Base-by-base conservation (phyloP, 2,113 vertebrate species). In the Protobothrops flavoviridis region DNA sequence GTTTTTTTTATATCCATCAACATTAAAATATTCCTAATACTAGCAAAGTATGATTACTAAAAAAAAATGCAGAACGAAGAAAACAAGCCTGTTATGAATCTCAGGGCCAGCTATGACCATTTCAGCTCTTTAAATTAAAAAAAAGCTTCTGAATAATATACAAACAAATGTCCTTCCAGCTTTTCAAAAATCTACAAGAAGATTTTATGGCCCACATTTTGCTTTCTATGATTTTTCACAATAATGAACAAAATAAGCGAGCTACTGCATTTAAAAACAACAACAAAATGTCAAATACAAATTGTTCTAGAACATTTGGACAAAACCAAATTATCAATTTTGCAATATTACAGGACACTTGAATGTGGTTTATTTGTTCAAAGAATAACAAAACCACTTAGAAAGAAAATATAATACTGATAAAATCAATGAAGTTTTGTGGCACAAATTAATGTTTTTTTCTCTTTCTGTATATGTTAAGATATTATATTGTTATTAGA, bases 391-490 rank as follows among this genome's bases (percentile, higher is more conserved):
- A 89, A 89, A 94, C 12, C n/a, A 91, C 91, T 55, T 91, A 91
- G 85, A 20, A 93, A 93, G 93, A 93, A 24, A 95, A 85, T 0
- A 43, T 69, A 95, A 90, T 0, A 17, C 23, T 81, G 43, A 48
- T 33, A 50, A 92, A 92, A 56, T 56, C 24, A 21, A 90, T 74
- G 33, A 43, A 90, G 24, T 20, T 89, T 89, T 57, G 3, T 56
- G n/a, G 29, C n/a, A 56, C 8, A 55, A n/a, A 88, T 23, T 23
- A n/a, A 55, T 88, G 26, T 81, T 81, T 55, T 55, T 4, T 55
- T 52, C 13, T 55, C 87, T 81, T 9, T 81, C 74, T 43, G 33
- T 43, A 43, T 43, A 43, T 43, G 33, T 39, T 24, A 24, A 1
- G 24, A n/a, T 87, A 92, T 15, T 57, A 88, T 23, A 81, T 0